Evolutionary conservation across 2,113 vertebrate genomes (phyloP).

Genomic region (Hassar affinis): DNA sequence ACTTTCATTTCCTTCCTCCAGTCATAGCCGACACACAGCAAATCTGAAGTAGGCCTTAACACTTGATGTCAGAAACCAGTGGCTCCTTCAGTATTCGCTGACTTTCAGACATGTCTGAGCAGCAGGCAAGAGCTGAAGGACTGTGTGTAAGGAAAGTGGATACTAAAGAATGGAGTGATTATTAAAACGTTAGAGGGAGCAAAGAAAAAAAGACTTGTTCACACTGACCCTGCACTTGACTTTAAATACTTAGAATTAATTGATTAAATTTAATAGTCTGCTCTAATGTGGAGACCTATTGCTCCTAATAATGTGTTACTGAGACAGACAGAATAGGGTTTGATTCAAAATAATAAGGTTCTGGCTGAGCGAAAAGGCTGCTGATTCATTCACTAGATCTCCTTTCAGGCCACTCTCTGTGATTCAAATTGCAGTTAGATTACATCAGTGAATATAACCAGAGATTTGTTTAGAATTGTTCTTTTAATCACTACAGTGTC

Average conservation of each 20-base stretch:
- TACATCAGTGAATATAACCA: neutral
- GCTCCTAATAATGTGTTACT: conserved; percentile 17
- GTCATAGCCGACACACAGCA: neutral
- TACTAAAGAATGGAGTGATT: neutral
- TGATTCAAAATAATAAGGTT: neutral
- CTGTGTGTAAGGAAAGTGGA: neutral
- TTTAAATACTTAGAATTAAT: neutral
- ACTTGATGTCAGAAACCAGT: conserved; percentile 19
- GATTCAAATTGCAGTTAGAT: conserved; percentile 3
- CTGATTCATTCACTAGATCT: neutral
- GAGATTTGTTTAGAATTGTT: conserved; percentile 3
- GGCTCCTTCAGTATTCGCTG: neutral
- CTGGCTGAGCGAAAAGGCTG: neutral
- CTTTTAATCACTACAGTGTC: neutral
- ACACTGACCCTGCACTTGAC: neutral
- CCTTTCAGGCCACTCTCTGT: neutral
- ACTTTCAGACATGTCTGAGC: neutral
- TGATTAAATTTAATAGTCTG: neutral
- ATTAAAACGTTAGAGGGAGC: neutral
- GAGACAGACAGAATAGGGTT: conserved; percentile 1
- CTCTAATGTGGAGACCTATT: neutral
- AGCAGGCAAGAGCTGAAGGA: neutral
- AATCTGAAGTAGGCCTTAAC: conserved; percentile 14
- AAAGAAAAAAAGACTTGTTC: neutral
- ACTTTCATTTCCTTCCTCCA: neutral